Evolutionary conservation across 1,140 invertebrate species (phyloP), one percentile per base, ranked within the genome.

Genomic region (Pogonomyrmex californicus): DNA sequence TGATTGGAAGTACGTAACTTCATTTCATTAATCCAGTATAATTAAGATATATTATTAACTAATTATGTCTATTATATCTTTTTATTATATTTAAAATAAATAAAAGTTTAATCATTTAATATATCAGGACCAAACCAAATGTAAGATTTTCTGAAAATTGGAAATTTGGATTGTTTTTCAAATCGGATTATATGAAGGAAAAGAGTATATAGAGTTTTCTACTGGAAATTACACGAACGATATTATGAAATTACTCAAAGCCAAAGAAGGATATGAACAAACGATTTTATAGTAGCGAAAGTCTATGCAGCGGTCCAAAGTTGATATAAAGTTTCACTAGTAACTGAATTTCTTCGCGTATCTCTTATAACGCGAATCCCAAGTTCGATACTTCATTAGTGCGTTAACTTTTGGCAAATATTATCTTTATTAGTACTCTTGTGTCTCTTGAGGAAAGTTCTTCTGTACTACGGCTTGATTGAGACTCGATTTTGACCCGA

Each of bases 391-490:
- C 49, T 81, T 81, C 63, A 54, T 81, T 81, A 81, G 77, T 33
- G 62, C 77, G 62, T 41, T 66, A 47, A 79, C 77, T 51, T 33
- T 41, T n/a, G 62, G 49, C 77, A 81, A 81, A 81, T 81, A 81
- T 81, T 81, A 68, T 81, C 63, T 81, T 78, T 81, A 81, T 81
- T 68, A 81, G 36, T 44, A 54, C 77, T 68, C 62, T 81, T 81
- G 77, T 68, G 77, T 81, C 47, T 54, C 62, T 68, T 81, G 17
- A 23, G 38, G 2, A 5, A 49, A 68, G 77, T 79, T 79, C 60
- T 66, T 54, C 62, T 66, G n/a, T 66, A 65, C 47, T 17, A 51
- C 14, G 1, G 49, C 47, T 68, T 81, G 77, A 81, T 81, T 81
- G 47, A 66, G 77, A 68, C 49, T 36, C 12, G 63, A 68, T 56